Evolutionary conservation across 2,113 vertebrate species (phyloP).

Genomic region (Orthochromis malagaraziensis): DNA sequence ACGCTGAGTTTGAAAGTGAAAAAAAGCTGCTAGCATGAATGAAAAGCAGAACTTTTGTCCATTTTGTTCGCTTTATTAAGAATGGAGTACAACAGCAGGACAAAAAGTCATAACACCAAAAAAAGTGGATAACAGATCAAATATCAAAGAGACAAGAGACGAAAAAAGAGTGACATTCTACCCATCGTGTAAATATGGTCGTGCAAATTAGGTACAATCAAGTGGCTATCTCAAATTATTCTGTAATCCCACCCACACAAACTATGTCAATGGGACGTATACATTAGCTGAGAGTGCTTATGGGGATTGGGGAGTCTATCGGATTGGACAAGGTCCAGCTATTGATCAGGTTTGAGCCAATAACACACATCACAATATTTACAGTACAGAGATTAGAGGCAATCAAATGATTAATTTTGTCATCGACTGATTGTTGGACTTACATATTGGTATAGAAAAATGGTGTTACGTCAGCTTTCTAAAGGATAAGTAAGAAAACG

Average conservation of each 20-base stretch:
- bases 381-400: conserved; percentile 55
- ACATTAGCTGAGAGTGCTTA: conserved; percentile 16
- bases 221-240: conserved; percentile 33
- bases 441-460: conserved; percentile 41
- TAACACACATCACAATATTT: conserved; percentile 62
- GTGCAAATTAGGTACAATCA: conserved; percentile 55
- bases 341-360: conserved; percentile 54
- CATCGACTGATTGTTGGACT: conserved; percentile 36
- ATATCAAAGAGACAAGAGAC: conserved; percentile 63
- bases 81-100: conserved; percentile 75
- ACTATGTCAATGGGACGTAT: conserved; percentile 9
- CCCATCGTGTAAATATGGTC: conserved; percentile 46
- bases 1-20: background rate
- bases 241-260: conserved; percentile 12
- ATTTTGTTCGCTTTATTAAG: conserved; percentile 73
- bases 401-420: conserved; percentile 40
- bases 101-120: conserved; percentile 73
- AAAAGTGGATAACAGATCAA: conserved; percentile 54
- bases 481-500: conserved; percentile 33
- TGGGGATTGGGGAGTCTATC: conserved; percentile 3
- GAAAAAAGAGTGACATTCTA: conserved; percentile 45
- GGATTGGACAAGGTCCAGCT: conserved; percentile 49
- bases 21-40: background rate
- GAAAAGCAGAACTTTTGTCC: background rate
- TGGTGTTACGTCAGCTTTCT: conserved; percentile 20